Evolutionary conservation across 2,797 vertebrate species (phyloP), one percentile per base, ranked within the genome.

Genomic region (Spizella passerina): DNA sequence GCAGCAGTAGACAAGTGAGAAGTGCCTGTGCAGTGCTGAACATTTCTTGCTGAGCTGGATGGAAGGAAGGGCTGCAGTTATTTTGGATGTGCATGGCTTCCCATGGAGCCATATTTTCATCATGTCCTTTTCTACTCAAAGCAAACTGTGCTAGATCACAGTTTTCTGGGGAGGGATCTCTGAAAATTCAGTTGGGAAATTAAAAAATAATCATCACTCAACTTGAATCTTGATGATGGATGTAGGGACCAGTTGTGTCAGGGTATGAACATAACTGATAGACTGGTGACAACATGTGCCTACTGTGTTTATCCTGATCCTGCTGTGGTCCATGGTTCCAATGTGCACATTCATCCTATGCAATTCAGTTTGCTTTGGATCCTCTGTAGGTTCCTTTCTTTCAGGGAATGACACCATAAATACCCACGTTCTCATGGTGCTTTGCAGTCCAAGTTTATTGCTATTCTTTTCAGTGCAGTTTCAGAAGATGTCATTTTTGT

Each of bases 1-100:
- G 83, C 86, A 80, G 49, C 72, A 39, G 18, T 75, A 82, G 86
- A 80, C 49, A 73, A 92, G 52, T 47, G 81, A 85, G 75, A 90
- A 71, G 13, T 75, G 27, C 34, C 63, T 77, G 38, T 70, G 79
- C 65, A 59, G 41, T 43, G 82, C 71, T 61, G 46, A 80, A 50
- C 0, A 1, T 63, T 82, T 68, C 57, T 87, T 68, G 38, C 53
- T 59, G 41, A 86, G 39, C 14, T 91, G 59, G 34, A 10, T 61
- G 55, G 72, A 85, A 30, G 43, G 80, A 49, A 38, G 24, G 46
- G 61, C 27, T 82, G 21, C 16, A 8, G 49, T 79, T 26, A 10
- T 38, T 88, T 66, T 63, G 47, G 60, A 19, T 69, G 21, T 88
- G 32, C 27, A 15, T 30, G 38, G 46, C 46, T 90, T 65, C 32